Percentiles rank a stretch among this genome's conserved stretches.
These are phyloP conservation scores for Hybognathus amarus DNA, from an alignment of 2,797 vertebrate species.

Conservation along the genomic window DNA sequence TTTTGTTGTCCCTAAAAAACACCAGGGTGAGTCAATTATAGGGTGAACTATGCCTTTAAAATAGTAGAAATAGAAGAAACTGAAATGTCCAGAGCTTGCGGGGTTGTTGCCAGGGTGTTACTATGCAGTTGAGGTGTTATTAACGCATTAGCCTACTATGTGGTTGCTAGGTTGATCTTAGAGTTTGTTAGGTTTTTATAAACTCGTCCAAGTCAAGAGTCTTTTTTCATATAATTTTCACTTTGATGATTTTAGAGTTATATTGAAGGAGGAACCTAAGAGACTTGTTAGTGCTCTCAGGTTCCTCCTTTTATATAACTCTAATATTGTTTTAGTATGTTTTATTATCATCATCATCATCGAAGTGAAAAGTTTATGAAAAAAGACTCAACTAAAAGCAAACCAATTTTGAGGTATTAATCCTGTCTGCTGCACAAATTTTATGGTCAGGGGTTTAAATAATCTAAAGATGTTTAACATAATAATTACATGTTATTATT, in stretches of 20 bases:
- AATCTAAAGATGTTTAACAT: background rate
- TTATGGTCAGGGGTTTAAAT: background rate
- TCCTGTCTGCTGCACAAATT: background rate
- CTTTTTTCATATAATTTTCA: no score
- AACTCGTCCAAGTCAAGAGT: background rate
- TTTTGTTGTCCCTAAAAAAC: background rate
- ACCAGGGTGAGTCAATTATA: background rate
- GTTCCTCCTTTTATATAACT: background rate
- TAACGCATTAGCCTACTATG: background rate
- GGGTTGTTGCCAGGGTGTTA: no score
- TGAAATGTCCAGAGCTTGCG: background rate
- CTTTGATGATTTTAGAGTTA: no score
- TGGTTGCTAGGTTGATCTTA: background rate
- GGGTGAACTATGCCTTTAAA: no score
- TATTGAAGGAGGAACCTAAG: no score
- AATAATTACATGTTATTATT: slow-evolving; percentile 9
- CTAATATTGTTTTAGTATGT: background rate
- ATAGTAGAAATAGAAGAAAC: background rate
- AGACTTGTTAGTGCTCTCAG: no score
- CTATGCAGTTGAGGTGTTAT: background rate
- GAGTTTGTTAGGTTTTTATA: background rate
- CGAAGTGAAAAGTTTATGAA: background rate
- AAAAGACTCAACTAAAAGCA: background rate
- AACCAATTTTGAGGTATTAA: background rate
- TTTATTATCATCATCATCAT: background rate